Conservation (phyloP, 2,113 vertebrate genomes). For the Epinephelus fuscoguttatus region DNA sequence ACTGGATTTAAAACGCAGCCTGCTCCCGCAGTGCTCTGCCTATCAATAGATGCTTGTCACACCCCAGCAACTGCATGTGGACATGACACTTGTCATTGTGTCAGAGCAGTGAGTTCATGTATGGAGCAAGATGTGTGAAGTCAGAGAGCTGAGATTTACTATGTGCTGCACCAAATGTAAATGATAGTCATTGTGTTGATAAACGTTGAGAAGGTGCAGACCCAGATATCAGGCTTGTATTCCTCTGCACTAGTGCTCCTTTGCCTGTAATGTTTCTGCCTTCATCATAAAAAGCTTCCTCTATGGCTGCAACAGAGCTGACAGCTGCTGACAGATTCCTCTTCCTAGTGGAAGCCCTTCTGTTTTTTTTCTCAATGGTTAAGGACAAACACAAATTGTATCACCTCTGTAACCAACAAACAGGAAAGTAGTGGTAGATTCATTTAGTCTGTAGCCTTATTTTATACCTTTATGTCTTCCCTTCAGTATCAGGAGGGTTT, state of each 20-base stretch:
- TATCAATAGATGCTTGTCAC: slow-evolving; percentile 6
- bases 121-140: background rate
- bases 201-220: slow-evolving; percentile 32
- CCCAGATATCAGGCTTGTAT: slow-evolving; percentile 9
- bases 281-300: slow-evolving; percentile 58
- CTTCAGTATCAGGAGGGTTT: slow-evolving; percentile 6
- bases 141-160: background rate
- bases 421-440: background rate
- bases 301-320: slow-evolving; percentile 43
- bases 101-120: background rate
- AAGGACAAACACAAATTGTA: slow-evolving; percentile 3
- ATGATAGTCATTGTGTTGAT: slow-evolving; percentile 27
- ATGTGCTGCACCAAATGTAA: background rate
- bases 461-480: background rate
- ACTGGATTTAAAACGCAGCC: slow-evolving; percentile 54
- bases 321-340: slow-evolving; percentile 75
- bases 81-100: slow-evolving; percentile 13
- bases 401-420: background rate
- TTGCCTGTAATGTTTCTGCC: slow-evolving; percentile 41
- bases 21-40: slow-evolving; percentile 16
- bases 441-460: background rate
- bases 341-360: slow-evolving; percentile 30
- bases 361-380: background rate
- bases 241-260: background rate
- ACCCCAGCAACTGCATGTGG: background rate